Conservation (phyloP, 2,113 vertebrate genomes). For the Microtus richardsoni region DNA sequence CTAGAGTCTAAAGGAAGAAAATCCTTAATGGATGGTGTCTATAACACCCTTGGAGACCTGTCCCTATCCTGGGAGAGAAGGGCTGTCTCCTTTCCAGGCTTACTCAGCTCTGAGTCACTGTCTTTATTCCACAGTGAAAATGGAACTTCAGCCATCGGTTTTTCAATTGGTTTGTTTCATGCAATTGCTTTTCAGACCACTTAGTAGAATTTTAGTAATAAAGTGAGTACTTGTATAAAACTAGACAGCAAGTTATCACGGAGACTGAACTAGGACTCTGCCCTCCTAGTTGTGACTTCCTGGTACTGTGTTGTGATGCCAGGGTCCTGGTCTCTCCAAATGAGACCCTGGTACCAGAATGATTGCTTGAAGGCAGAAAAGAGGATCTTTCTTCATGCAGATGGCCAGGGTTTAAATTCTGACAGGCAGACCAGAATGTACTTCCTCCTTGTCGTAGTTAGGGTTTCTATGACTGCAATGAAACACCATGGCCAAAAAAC, state of each 20-base stretch:
- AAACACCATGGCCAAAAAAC: background rate
- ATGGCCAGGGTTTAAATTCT: background rate
- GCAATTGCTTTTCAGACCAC: background rate
- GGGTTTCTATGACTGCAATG: background rate
- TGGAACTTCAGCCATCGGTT: background rate
- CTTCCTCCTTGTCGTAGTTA: background rate
- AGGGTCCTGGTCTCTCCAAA: background rate
- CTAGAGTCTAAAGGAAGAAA: background rate
- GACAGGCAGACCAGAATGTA: rapidly evolving
- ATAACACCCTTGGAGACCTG: too few relatives aligned
- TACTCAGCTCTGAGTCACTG: rapidly evolving
- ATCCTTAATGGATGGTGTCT: background rate
- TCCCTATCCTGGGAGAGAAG: rapidly evolving
- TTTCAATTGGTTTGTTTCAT: background rate
- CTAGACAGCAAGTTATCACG: background rate
- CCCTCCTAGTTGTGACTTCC: background rate
- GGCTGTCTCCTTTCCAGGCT: background rate
- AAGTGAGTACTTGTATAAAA: background rate
- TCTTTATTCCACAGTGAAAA: background rate
- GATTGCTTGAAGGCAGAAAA: background rate
- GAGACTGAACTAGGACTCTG: background rate
- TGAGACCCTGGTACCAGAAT: too few relatives aligned
- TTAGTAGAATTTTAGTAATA: background rate
- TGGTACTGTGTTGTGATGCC: background rate
- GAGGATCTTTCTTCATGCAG: too few relatives aligned